Evolutionary conservation across 2,797 vertebrate genomes (phyloP).

Genomic region (Argya squamiceps): DNA sequence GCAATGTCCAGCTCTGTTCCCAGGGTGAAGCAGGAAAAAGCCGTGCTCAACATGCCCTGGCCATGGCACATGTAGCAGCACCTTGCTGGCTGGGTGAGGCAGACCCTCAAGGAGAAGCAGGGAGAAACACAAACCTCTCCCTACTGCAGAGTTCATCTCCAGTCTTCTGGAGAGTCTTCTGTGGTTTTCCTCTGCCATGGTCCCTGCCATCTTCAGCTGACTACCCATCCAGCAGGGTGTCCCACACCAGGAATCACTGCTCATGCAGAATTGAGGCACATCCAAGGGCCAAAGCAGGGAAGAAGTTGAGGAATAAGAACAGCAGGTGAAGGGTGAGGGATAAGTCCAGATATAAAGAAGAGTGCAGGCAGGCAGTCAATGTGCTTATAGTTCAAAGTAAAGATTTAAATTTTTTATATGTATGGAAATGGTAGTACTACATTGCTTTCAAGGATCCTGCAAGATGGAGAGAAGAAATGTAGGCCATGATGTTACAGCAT

Average conservation of each 20-base stretch:
- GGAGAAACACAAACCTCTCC: not conserved
- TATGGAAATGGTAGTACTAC: not conserved
- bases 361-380: not conserved
- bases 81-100: not conserved
- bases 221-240: accelerated
- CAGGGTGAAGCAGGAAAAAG: not conserved
- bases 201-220: not conserved
- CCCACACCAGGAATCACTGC: accelerated
- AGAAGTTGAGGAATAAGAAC: not conserved
- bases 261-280: not conserved
- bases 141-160: not conserved
- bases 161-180: accelerated
- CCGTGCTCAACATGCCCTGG: not conserved
- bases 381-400: not conserved
- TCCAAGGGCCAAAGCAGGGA: not conserved
- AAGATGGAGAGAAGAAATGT: not conserved
- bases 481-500: not conserved
- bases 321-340: not conserved
- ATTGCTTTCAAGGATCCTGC: not conserved
- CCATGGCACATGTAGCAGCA: accelerated
- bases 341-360: not conserved
- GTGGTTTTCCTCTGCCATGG: not conserved
- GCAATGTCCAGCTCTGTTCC: not conserved
- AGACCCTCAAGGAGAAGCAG: not conserved
- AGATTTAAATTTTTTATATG: not conserved